These are phyloP conservation scores for Brotula barbata DNA, from an alignment of 2,797 vertebrate species.

Conservation along the genomic window DNA sequence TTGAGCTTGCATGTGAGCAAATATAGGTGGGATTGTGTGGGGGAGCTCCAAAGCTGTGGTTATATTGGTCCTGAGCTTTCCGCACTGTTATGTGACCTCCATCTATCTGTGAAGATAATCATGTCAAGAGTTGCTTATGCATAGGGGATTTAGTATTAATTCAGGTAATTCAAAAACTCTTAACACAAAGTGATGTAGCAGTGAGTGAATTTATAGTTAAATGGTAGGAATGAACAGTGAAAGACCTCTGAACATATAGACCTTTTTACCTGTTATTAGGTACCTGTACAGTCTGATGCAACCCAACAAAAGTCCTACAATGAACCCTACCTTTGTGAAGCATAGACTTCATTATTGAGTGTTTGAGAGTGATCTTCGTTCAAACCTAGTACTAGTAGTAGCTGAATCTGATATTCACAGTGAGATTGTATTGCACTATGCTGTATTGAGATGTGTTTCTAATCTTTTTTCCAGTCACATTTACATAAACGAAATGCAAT, in stretches of 20 bases:
- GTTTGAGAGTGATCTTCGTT: too few species aligned
- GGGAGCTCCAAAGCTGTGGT: slow-evolving; percentile 49
- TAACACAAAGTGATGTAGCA: slow-evolving; percentile 1
- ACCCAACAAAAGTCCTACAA: too few species aligned
- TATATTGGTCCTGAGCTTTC: slow-evolving; percentile 59
- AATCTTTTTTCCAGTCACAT: too few species aligned
- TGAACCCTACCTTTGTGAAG: too few species aligned
- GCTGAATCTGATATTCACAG: too few species aligned
- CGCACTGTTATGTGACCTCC: slow-evolving; percentile 46
- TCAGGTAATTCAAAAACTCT: slow-evolving; percentile 8
- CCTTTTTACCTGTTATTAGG: too few species aligned
- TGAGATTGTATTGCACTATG: too few species aligned
- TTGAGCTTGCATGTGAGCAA: slow-evolving; percentile 62
- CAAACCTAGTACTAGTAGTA: too few species aligned
- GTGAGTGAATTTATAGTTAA: background rate
- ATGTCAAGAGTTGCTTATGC: slow-evolving; percentile 30
- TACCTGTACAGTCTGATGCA: too few species aligned
- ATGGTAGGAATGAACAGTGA: slow-evolving; percentile 10
- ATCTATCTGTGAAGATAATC: slow-evolving; percentile 47
- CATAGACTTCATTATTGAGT: too few species aligned
- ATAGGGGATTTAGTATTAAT: slow-evolving; percentile 17
- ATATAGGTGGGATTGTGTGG: slow-evolving; percentile 51
- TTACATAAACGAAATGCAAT: too few species aligned
- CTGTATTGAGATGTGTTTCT: too few species aligned
- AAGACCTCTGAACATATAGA: background rate